phyloP scores from a whole-genome alignment of 2,888 invertebrate genomes.

The Torymus aiolomorphi region DNA sequence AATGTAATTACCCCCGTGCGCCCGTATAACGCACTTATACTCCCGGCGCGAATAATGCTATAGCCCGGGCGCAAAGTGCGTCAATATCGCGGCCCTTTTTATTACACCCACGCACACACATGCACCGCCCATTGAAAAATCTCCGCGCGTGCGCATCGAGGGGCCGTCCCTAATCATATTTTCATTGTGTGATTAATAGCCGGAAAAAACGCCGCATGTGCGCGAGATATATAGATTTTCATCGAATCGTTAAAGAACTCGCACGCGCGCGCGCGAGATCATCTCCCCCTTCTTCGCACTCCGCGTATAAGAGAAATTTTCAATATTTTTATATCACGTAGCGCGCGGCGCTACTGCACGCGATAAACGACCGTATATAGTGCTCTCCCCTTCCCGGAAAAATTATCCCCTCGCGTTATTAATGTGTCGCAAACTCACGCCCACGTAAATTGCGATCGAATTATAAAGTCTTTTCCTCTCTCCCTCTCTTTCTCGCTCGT shows the following conservation, averaged over 20 bases:
- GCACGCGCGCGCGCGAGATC: too few relatives aligned
- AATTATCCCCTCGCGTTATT: too few relatives aligned
- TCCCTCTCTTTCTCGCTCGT: too few relatives aligned
- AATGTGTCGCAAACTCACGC: neutral
- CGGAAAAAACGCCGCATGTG: slow-evolving; percentile 11
- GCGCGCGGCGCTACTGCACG: too few relatives aligned
- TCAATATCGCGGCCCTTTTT: slow-evolving; percentile 35
- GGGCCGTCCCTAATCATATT: slow-evolving; percentile 45
- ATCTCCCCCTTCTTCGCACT: too few relatives aligned
- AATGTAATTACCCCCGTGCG: slow-evolving; percentile 35
- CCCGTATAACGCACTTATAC: slow-evolving; percentile 21
- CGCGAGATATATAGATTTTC: neutral
- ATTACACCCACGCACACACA: slow-evolving; percentile 10
- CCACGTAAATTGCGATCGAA: slow-evolving; percentile 45
- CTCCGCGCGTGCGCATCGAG: slow-evolving; percentile 27
- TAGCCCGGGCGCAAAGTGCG: slow-evolving; percentile 32
- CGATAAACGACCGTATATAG: too few relatives aligned
- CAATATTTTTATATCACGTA: too few relatives aligned
- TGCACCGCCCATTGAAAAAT: slow-evolving; percentile 27
- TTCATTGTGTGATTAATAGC: slow-evolving; percentile 51
- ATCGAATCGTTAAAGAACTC: neutral
- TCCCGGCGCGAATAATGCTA: slow-evolving; percentile 7
- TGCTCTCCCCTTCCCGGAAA: too few relatives aligned
- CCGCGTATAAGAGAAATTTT: too few relatives aligned
- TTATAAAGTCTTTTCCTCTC: slow-evolving; percentile 32